Conservation (phyloP, 2,888 invertebrate genomes). For the Napeogenes sylphis region DNA sequence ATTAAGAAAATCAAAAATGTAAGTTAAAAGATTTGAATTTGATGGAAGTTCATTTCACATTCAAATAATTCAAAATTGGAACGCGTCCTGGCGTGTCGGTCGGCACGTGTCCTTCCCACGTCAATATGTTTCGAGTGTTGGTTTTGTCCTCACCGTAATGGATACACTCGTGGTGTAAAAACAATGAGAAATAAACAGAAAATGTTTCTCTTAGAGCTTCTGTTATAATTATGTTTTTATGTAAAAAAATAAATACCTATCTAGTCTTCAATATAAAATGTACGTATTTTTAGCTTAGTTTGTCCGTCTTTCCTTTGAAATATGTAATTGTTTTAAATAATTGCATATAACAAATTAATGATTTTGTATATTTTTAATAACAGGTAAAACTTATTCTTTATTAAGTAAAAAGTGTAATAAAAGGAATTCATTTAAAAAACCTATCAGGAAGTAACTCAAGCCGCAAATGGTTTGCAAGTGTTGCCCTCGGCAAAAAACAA, state of each 20-base stretch:
- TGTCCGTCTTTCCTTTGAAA: too few relatives aligned
- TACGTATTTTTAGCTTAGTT: too few relatives aligned
- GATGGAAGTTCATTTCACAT: too few relatives aligned
- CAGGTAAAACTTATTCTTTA: background rate
- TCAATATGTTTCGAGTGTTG: constrained; percentile 24
- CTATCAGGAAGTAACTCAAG: constrained; percentile 5
- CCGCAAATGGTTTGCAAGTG: constrained; percentile 18
- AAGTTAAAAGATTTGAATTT: too few relatives aligned
- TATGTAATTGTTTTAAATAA: too few relatives aligned
- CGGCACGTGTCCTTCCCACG: constrained; percentile 23
- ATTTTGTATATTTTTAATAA: too few relatives aligned
- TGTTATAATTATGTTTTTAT: too few relatives aligned
- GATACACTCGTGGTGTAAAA: constrained; percentile 4
- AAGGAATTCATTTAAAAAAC: constrained; percentile 10
- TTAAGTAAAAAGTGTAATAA: background rate
- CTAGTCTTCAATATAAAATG: too few relatives aligned
- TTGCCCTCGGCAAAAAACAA: constrained; percentile 51
- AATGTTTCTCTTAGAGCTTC: too few relatives aligned
- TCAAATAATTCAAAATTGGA: too few relatives aligned
- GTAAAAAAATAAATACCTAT: too few relatives aligned
- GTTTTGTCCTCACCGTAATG: constrained; percentile 14
- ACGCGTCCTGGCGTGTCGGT: constrained; percentile 1
- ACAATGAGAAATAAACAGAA: constrained; percentile 2
- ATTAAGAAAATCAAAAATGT: background rate
- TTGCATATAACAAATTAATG: too few relatives aligned